Base-by-base conservation (phyloP, 2,113 vertebrate species). In the Rhinolophus ferrumequinum region DNA sequence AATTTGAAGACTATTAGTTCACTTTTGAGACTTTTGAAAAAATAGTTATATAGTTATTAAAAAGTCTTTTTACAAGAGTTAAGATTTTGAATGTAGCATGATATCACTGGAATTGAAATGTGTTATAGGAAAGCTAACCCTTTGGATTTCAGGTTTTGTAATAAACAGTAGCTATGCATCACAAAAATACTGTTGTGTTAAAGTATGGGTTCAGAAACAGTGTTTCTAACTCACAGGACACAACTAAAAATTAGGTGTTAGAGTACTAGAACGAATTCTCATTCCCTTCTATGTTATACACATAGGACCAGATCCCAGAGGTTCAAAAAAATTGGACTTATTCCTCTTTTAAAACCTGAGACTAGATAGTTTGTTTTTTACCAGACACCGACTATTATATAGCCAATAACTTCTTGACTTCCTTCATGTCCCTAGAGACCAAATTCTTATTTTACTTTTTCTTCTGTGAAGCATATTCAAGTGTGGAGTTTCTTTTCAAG, bases 241-340 rank as follows among this genome's bases (percentile, higher is more conserved):
- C 14, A 41, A 8, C 44, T 73, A 16, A 92, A 50, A 75, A 2
- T 44, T 12, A 6, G 9, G 0, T 54, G 3, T 56, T 75, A 12
- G 8, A 7, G n/a, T 69, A 99, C 97, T 26, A 66, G 33, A 62
- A 60, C 8, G 12, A 7, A 33, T 47, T 83, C 33, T 84, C 9
- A 84, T 52, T 80, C 21, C 35, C 5, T 86, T 70, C 38, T 75
- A 4, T 26, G 22, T 38, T 85, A 14, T 33, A 41, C 14, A 56
- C 12, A 35, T 35, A 88, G 15, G 9, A 80, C 30, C 35, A 93
- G 18, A 79, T 66, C 33, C 33, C 54, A 47, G 30, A 47, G 18
- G 13, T 41, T 76, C 7, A 82, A 85, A 79, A 67, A 72, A 28
- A 69, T 52, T 56, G 3, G 9, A 69, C 9, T 88, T 11, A 60